Base-by-base conservation (phyloP, 2,888 invertebrate genomes). In the Ptychoptera albimana region DNA sequence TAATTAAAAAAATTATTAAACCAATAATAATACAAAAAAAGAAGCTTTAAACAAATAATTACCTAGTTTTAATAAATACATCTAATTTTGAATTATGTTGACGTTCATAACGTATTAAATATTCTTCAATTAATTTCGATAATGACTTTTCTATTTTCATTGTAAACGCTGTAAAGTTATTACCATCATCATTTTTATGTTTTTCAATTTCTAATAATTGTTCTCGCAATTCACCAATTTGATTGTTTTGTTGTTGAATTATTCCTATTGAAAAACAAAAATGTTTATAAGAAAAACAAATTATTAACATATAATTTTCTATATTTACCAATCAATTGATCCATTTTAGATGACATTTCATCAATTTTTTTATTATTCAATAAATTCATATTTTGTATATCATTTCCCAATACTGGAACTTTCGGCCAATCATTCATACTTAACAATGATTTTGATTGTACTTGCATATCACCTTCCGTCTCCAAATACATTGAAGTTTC, bases 151-250 rank as follows among this genome's bases (percentile, higher is more conserved):
- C 65, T 34, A 42, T 16, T 42, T 42, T 42, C 15, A 40, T 39
- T 10, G 45, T 42, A 36, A 42, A 31, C 12, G 42, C 39, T 12
- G 43, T 42, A 6, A 45, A 45, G 10, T 44, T 48, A 11, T 40
- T 38, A n/a, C 45, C 41, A 13, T 50, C 51, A 48, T 51, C 44
- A 39, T 45, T 55, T 54, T 46, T 47, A 45, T 37, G 53, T 54
- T 49, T 59, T 58, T 52, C 60, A 47, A 54, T 45, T 37, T 61
- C 60, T 37, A 46, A 43, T 42, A 67, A 56, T 40, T 67, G 66
- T 40, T 56, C 56, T 45, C 72, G 66, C 39, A 74, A 52, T 16
- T 60, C 53, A 14, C 66, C 62, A 38, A 74, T 55, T 58, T 74
- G 70, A 43, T 61, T 57, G 4, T 67, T 63, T 53, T 72, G 72